phyloP scores from a whole-genome alignment of 2,888 invertebrate genomes.

The Doris montereyensis region DNA sequence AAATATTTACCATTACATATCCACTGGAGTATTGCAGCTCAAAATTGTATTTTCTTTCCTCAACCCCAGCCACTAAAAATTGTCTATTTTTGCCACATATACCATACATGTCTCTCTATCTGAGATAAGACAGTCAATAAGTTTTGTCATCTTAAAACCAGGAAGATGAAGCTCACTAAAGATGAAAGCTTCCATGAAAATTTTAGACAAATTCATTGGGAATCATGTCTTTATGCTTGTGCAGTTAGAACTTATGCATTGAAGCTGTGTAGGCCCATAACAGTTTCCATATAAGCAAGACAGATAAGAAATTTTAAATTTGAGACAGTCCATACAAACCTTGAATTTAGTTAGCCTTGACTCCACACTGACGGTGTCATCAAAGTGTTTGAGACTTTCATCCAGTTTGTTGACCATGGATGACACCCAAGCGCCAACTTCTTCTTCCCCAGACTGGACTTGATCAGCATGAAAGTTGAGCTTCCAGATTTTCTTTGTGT shows the following conservation, averaged over 20 bases:
- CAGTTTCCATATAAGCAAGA: too few relatives aligned
- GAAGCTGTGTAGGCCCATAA: too few relatives aligned
- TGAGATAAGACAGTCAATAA: not conserved
- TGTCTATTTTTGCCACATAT: too few relatives aligned
- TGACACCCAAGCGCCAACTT: conserved; percentile 86
- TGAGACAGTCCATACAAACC: conserved; percentile 69
- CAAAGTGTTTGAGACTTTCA: conserved; percentile 82
- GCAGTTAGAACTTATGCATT: too few relatives aligned
- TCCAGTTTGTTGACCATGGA: conserved; percentile 85
- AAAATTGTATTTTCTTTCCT: not conserved
- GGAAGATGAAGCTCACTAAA: not conserved
- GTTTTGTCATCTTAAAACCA: not conserved
- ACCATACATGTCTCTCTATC: not conserved
- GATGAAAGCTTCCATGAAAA: not conserved
- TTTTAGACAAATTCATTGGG: too few relatives aligned
- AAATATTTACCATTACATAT: too few relatives aligned
- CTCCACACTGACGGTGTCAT: conserved; percentile 87
- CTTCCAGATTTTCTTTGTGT: conserved; percentile 86
- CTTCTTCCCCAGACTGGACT: conserved; percentile 88
- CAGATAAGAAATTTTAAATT: not conserved
- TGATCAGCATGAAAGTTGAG: conserved; percentile 93
- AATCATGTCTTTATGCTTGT: too few relatives aligned
- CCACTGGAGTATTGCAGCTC: not conserved
- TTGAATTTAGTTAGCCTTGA: conserved; percentile 86
- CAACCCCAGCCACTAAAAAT: not conserved